Conservation (phyloP, 2,797 vertebrate genomes). For the Alca torda region DNA sequence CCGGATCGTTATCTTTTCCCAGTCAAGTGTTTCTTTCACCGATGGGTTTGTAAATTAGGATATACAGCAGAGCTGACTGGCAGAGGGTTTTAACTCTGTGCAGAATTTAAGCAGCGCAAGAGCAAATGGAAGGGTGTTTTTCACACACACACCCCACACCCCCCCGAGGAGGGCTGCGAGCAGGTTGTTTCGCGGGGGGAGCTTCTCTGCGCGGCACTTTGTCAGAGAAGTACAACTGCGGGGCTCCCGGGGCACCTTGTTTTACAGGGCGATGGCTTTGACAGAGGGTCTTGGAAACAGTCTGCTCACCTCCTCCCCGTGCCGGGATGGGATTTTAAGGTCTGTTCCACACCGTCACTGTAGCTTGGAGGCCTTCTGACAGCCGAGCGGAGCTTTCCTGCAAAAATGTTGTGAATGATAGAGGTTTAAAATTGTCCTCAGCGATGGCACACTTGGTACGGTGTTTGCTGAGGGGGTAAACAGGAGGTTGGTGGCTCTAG, state of each 20-base stretch:
- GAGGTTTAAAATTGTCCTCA: neutral
- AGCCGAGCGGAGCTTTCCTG: neutral
- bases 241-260: neutral
- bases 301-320: neutral
- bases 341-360: neutral
- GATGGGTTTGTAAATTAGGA: neutral
- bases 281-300: neutral
- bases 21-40: neutral
- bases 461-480: slow-evolving; percentile 20
- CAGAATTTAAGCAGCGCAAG: neutral
- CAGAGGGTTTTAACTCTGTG: neutral
- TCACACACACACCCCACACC: neutral
- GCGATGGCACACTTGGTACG: neutral
- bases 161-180: neutral
- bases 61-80: neutral
- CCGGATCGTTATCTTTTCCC: neutral
- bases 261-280: neutral
- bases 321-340: neutral
- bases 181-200: neutral
- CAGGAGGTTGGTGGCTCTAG: slow-evolving; percentile 32
- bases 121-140: neutral
- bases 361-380: slow-evolving; percentile 7
- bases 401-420: neutral
- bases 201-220: neutral
- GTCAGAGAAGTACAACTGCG: neutral